phyloP scores from a whole-genome alignment of 1,140 invertebrate species.

The Adelges cooleyi region DNA sequence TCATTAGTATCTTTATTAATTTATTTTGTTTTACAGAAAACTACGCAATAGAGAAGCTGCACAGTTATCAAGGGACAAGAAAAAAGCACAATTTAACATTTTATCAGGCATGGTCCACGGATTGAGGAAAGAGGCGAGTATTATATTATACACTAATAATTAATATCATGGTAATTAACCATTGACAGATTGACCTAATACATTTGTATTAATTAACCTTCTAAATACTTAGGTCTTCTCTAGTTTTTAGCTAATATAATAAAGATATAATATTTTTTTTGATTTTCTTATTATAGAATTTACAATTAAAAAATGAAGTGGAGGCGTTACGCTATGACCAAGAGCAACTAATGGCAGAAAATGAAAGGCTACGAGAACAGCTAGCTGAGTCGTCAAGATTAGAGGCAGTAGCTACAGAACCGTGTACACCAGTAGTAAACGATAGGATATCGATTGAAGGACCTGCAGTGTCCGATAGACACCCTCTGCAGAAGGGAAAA shows the following conservation, averaged over 20 bases:
- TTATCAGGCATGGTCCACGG: slow-evolving; percentile 18
- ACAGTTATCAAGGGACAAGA: slow-evolving; percentile 20
- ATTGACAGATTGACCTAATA: too few species aligned
- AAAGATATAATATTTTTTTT: neutral
- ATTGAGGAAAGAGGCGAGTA: slow-evolving; percentile 14
- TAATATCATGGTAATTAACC: too few species aligned
- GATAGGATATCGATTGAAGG: slow-evolving; percentile 19
- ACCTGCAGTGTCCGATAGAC: slow-evolving; percentile 24
- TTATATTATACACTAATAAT: too few species aligned
- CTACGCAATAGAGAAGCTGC: slow-evolving; percentile 24
- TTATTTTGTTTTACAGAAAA: neutral
- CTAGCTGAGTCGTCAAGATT: neutral
- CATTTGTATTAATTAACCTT: too few species aligned
- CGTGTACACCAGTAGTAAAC: neutral
- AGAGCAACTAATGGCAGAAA: slow-evolving; percentile 6
- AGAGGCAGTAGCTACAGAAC: neutral
- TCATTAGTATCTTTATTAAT: too few species aligned
- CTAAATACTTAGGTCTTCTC: too few species aligned
- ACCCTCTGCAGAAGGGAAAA: slow-evolving; percentile 27
- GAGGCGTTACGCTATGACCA: neutral
- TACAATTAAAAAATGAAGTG: slow-evolving; percentile 18
- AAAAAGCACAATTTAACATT: slow-evolving; percentile 20
- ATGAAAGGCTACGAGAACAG: slow-evolving; percentile 21
- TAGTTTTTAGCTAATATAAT: neutral
- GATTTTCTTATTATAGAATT: neutral